Conservation (phyloP, 2,888 invertebrate species). For the Drosophila acutilabella region DNA sequence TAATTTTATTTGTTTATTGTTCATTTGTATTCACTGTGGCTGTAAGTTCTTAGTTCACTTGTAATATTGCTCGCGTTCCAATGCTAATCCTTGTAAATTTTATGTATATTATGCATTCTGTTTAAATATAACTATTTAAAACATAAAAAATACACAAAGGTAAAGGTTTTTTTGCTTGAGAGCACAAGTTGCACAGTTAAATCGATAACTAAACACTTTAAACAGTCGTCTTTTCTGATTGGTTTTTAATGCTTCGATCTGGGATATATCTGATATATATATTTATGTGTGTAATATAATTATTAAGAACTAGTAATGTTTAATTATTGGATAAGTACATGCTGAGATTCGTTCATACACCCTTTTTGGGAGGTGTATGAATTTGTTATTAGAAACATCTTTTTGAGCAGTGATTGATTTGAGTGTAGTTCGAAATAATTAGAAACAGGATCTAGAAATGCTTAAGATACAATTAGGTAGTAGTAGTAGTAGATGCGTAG, state of each 20-base stretch:
- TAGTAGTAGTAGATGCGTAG: constrained; percentile 14
- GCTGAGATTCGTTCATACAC: constrained; percentile 71
- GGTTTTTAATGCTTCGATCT: constrained; percentile 27
- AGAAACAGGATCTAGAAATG: constrained; percentile 40
- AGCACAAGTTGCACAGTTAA: no score
- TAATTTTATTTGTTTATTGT: constrained; percentile 12
- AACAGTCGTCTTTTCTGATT: not conserved
- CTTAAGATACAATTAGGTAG: constrained; percentile 38
- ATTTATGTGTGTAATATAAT: constrained; percentile 1
- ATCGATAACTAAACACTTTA: no score
- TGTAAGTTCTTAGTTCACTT: constrained; percentile 15
- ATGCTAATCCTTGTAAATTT: constrained; percentile 45
- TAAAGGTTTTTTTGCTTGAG: no score
- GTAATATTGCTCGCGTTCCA: constrained; percentile 19
- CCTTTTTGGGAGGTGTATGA: constrained; percentile 43
- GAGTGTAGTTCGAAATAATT: constrained; percentile 36
- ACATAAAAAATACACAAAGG: not conserved
- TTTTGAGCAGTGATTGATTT: constrained; percentile 71
- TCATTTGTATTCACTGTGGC: constrained; percentile 20
- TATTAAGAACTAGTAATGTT: constrained; percentile 56
- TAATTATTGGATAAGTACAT: constrained; percentile 70
- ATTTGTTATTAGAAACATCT: constrained; percentile 48
- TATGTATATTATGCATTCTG: constrained; percentile 36
- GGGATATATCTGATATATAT: no score
- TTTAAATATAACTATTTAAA: constrained; percentile 38